Base-by-base conservation (phyloP, 2,113 vertebrate genomes). In the Rhabdornis inornatus region DNA sequence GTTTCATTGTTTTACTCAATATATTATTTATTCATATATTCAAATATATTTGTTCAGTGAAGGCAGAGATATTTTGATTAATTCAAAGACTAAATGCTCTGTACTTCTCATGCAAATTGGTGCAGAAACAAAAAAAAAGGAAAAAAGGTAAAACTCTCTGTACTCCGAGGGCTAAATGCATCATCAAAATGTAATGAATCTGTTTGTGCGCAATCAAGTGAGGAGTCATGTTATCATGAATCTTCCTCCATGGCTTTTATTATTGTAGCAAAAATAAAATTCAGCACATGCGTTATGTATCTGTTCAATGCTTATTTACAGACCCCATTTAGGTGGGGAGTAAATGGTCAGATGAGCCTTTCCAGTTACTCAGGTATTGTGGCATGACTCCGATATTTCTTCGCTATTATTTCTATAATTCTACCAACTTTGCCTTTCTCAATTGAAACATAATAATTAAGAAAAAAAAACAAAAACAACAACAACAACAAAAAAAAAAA, bases 1-100 rank as follows among this genome's bases (percentile, higher is more conserved):
- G 6, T 87, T 95, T 92, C 87, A 93, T 92, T 95, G 81, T 93
- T 96, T 95, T 92, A 94, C 89, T 93, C 69, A 83, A 84, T 81
- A 52, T 86, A 90, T 82, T 86, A 94, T 90, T 90, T 96, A 91
- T 87, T 95, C 83, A 91, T 92, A 59, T 94, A 95, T 95, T 95
- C 89, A 94, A 77, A 79, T 82, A 52, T 81, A 93, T 93, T 96
- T 95, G 85, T 95, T 76, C 79, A 90, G 63, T 61, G 88, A 79
- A 92, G 75, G 71, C 78, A 83, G 84, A 85, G 92, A 88, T 91
- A 94, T 86, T 96, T 95, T 96, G 88, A 94, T 95, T 91, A 96
- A 93, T 95, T 90, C 92, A 88, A 87, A 95, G 47, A 91, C 72
- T 94, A 89, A 95, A 95, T 89, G 87, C 71, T 93, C 79, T 72